Conservation (phyloP, 2,113 vertebrate genomes). For the Psilopogon haemacephalus region DNA sequence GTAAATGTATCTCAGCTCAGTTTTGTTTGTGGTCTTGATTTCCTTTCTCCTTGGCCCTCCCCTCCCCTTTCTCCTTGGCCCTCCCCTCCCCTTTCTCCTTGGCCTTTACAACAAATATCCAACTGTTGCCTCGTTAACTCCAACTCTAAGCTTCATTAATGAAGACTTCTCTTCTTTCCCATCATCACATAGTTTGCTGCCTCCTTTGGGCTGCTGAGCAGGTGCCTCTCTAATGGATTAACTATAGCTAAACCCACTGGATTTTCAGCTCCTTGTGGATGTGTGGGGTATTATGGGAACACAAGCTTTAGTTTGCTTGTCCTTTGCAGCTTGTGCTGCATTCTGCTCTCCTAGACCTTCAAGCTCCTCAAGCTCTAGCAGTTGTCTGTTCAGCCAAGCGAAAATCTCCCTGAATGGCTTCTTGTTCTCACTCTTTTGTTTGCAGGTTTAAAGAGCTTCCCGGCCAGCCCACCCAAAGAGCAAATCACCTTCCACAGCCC, state of each 20-base stretch:
- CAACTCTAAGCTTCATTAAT: background rate
- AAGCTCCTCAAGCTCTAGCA: background rate
- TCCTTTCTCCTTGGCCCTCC: background rate
- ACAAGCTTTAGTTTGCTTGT: background rate
- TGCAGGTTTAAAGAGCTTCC: constrained; percentile 54
- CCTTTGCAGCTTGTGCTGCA: background rate
- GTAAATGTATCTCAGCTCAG: background rate
- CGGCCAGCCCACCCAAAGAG: constrained; percentile 9
- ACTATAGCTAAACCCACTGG: background rate
- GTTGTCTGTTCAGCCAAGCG: background rate
- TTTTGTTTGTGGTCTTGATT: background rate
- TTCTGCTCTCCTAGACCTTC: background rate
- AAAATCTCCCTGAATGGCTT: background rate
- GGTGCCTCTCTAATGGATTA: background rate
- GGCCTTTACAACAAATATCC: background rate
- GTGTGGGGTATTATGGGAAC: background rate
- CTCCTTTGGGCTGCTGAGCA: background rate
- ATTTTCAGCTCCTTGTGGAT: background rate
- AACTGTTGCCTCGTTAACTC: background rate
- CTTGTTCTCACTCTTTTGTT: background rate
- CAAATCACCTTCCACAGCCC: constrained; percentile 36
- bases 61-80: too few relatives aligned
- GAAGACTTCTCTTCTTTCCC: background rate
- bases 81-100: too few relatives aligned
- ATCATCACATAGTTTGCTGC: background rate